A percentile compares a stretch with the other conserved stretches of the same genome.
Conservation (phyloP, 2,797 vertebrate genomes). For the Hippoglossus hippoglossus region DNA sequence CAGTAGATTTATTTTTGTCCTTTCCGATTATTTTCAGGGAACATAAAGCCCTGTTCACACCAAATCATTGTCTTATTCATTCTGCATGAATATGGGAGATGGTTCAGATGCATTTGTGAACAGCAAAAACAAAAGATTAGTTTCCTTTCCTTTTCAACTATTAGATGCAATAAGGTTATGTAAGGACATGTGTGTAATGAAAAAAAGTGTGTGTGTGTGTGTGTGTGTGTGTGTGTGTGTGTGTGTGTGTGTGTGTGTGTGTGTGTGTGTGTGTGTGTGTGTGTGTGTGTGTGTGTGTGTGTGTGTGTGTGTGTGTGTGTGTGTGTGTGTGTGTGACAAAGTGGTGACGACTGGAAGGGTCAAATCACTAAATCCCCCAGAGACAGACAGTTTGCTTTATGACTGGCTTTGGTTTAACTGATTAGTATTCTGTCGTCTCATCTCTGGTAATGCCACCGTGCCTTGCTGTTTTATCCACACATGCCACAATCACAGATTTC, state of each 20-base stretch:
- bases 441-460: constrained; percentile 18
- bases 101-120: no score
- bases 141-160: neutral
- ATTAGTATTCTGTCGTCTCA: constrained; percentile 15
- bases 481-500: neutral
- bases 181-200: constrained; percentile 26
- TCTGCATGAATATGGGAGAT: no score
- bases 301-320: no score
- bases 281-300: neutral
- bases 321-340: neutral
- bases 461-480: neutral
- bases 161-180: neutral
- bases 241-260: no score
- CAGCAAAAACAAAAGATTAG: no score
- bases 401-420: constrained; percentile 10
- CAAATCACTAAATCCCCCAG: constrained; percentile 42
- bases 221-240: no score
- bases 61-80: no score
- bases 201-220: neutral
- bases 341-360: constrained; percentile 22
- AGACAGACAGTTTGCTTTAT: constrained; percentile 26
- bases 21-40: neutral
- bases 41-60: no score
- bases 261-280: no score
- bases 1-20: no score